Base-by-base conservation (phyloP, 2,113 vertebrate species). In the Rhea americana region DNA sequence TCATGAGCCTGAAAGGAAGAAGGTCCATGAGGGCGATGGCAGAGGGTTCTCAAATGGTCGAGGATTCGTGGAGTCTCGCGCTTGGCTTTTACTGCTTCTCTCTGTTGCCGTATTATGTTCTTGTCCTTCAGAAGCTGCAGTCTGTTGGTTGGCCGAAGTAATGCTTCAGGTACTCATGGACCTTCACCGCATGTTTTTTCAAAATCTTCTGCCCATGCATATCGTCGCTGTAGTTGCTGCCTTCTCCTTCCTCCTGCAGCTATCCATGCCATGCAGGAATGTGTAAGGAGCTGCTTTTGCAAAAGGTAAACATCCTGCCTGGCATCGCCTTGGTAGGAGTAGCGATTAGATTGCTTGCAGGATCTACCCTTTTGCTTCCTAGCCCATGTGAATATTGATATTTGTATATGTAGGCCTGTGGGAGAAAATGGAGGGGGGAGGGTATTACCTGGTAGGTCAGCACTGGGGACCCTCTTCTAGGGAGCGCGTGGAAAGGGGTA, bases 231-330 rank as follows among this genome's bases (percentile, higher is more conserved):
- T 5, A 7, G 13, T 67, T 37, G n/a, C 76, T 53, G 3, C 58
- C 32, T 82, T 73, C 39, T 8, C 7, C 9, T 65, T 85, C 53
- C 55, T 68, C 10, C 56, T 87, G 62, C 48, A 50, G 51, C 50
- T 2, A 0, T 20, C 32, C 18, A 16, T 0, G 0, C 51, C 43
- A 51, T 26, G 51, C 78, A 26, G 66, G 58, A 59, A 55, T 18
- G n/a, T 48, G 21, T 53, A 56, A 2, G 5, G 70, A 78, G 61
- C 41, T 74, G 59, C 85, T 63, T 78, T 56, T 59, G 26, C 35
- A 73, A 28, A 39, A 58, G n/a, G 48, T 25, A 8, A n/a, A 47
- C 6, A 19, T 85, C 59, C 71, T 76, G 39, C 79, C 78, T 82
- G 82, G 74, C 51, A 73, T 80, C 63, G 37, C 26, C 37, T 74